Evolutionary conservation across 2,797 vertebrate genomes (phyloP), one percentile per base, ranked within the genome.

Genomic region (Sebastes diaconus): DNA sequence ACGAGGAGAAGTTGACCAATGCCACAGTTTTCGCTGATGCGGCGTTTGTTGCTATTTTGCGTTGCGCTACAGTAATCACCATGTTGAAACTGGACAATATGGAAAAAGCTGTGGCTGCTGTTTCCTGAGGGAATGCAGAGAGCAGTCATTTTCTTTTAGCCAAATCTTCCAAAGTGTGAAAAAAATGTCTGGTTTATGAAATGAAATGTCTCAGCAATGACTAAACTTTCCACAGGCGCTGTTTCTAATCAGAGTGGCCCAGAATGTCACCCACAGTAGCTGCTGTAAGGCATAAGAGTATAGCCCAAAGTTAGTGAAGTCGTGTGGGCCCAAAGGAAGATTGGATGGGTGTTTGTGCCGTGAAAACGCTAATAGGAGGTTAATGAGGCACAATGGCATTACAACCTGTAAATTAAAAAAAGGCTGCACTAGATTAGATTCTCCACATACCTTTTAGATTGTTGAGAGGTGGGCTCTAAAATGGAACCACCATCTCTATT

Each of bases 11-110:
- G 72, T 59, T 77, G 67, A 79, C 68, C 65, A 3, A 22, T 25
- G 75, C 59, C 25, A 12, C 27, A 60, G 5, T 54, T 67, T 80
- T 34, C 46, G 79, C 68, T 78, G 84, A 79, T 65, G 50, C 65
- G 6, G 71, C 60, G 2, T 68, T 29, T n/a, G 67, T 7, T 68
- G 68, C 61, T 73, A 25, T 81, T 84, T 79, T 74, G 30, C 25
- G 18, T 73, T 64, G 76, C 67, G 14, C 61, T 57, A 22, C 73
- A 27, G 55, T 84, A 73, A 90, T 87, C 64, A 87, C 22, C 63
- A 61, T 73, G 60, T 75, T 80, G 71, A 77, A 80, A 68, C 14
- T 9, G 16, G 50, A 69, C 29, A 27, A 60, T 8, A 18, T 39
- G 61, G 65, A 63, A 70, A 68, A 30, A 34, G 63, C 57, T 72